phyloP scores from a whole-genome alignment of 2,113 vertebrate genomes.

The Salvelinus alpinus region DNA sequence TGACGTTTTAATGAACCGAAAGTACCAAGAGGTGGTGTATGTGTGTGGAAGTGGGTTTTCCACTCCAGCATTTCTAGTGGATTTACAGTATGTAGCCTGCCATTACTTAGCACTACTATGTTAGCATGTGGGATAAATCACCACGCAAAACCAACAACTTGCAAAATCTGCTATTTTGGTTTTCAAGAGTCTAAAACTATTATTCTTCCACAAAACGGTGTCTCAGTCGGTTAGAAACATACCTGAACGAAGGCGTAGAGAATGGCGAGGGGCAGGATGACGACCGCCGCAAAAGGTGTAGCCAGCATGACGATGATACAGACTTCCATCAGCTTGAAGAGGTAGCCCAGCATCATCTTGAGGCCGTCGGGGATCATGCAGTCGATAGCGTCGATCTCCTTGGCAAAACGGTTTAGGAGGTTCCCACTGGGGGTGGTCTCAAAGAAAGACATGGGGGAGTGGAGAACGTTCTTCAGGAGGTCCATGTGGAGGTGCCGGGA shows the following conservation, averaged over 20 bases:
- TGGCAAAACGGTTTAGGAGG: constrained; percentile 80
- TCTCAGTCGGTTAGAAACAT: constrained; percentile 25
- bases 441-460: constrained; percentile 78
- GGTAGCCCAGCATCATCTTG: constrained; percentile 74
- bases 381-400: constrained; percentile 79
- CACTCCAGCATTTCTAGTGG: constrained; percentile 49
- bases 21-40: constrained; percentile 3
- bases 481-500: constrained; percentile 73
- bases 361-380: constrained; percentile 80
- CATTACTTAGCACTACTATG: constrained; percentile 28
- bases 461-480: constrained; percentile 68
- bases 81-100: constrained; percentile 2
- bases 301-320: constrained; percentile 73
- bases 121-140: constrained; percentile 56
- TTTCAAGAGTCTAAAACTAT: constrained; percentile 40
- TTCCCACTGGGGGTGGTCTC: constrained; percentile 76
- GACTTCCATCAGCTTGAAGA: constrained; percentile 79
- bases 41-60: neutral
- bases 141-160: constrained; percentile 12
- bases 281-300: constrained; percentile 68
- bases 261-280: constrained; percentile 70
- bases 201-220: constrained; percentile 38
- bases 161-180: constrained; percentile 46
- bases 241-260: constrained; percentile 81
- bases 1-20: constrained; percentile 38